A percentile compares a stretch with the other conserved stretches of the same genome.
Conservation (phyloP, 2,113 vertebrate species). For the Coturnix japonica region DNA sequence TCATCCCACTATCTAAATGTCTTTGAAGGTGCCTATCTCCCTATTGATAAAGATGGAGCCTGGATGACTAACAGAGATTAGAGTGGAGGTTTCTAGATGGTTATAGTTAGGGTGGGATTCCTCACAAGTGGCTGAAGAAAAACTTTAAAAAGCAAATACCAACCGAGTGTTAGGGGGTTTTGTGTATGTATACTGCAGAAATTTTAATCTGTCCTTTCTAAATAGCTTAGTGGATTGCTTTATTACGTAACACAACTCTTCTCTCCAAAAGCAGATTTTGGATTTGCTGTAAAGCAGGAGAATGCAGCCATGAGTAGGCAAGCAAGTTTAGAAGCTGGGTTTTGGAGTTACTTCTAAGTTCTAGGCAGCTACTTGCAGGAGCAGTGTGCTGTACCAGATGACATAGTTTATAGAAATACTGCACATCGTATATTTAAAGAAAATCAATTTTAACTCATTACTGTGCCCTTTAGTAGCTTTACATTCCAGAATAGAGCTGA, state of each 20-base stretch:
- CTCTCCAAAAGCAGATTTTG: not conserved
- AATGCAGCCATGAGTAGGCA: not conserved
- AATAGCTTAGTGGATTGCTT: not conserved
- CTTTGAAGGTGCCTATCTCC: conserved; percentile 64
- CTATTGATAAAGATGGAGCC: conserved; percentile 46
- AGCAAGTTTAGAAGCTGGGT: not conserved
- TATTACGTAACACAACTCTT: not conserved
- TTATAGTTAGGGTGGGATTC: not conserved
- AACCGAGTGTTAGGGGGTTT: not conserved
- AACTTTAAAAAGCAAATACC: not conserved
- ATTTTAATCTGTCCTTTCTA: not conserved
- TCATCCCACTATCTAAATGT: conserved; percentile 36
- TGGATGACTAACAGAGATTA: conserved; percentile 57
- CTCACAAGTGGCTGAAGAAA: not conserved
- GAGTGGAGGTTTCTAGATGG: not conserved
- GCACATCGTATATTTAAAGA: not conserved
- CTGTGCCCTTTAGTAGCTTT: not conserved
- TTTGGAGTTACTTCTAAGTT: not conserved
- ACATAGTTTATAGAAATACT: not conserved
- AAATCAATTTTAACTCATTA: conserved; percentile 20
- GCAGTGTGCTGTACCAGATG: not conserved
- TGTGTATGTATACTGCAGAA: not conserved
- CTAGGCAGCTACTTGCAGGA: not conserved
- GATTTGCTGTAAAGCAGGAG: not conserved
- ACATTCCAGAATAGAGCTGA: not conserved